Conservation (phyloP, 2,113 vertebrate genomes). For the Hiodon tergisus region DNA sequence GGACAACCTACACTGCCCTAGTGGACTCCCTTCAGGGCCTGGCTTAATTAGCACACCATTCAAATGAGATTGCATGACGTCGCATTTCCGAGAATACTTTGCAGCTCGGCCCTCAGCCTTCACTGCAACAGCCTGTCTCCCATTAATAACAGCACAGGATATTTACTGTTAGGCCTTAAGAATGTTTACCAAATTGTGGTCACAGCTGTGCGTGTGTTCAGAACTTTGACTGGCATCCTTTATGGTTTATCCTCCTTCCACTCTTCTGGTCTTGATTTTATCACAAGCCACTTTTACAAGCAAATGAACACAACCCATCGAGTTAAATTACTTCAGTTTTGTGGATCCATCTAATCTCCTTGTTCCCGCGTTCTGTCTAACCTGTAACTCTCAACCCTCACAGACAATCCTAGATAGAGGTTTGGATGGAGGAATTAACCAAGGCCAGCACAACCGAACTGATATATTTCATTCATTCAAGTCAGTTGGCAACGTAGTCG, state of each 20-base stretch:
- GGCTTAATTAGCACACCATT: constrained; percentile 9
- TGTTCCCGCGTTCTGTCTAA: too few relatives aligned
- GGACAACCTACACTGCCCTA: constrained; percentile 1
- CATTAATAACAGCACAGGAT: background rate
- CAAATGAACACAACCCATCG: too few relatives aligned
- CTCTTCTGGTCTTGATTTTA: background rate
- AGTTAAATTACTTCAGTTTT: too few relatives aligned
- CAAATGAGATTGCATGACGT: constrained; percentile 6
- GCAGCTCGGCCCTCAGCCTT: background rate
- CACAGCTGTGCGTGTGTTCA: background rate
- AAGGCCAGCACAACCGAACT: background rate
- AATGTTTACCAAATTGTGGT: constrained; percentile 4
- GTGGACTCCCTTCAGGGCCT: background rate
- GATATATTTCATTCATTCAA: background rate
- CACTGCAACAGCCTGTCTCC: constrained; percentile 3
- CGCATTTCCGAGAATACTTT: too few relatives aligned
- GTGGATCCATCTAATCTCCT: too few relatives aligned
- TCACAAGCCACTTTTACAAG: too few relatives aligned
- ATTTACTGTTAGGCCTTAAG: constrained; percentile 5
- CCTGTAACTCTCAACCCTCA: too few relatives aligned
- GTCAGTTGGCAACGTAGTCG: background rate
- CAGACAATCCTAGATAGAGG: background rate
- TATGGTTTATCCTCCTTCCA: too few relatives aligned
- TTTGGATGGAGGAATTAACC: background rate
- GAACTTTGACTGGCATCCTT: too few relatives aligned